Evolutionary conservation across 2,113 vertebrate species (phyloP).

Genomic region (Henicopernis longicauda): DNA sequence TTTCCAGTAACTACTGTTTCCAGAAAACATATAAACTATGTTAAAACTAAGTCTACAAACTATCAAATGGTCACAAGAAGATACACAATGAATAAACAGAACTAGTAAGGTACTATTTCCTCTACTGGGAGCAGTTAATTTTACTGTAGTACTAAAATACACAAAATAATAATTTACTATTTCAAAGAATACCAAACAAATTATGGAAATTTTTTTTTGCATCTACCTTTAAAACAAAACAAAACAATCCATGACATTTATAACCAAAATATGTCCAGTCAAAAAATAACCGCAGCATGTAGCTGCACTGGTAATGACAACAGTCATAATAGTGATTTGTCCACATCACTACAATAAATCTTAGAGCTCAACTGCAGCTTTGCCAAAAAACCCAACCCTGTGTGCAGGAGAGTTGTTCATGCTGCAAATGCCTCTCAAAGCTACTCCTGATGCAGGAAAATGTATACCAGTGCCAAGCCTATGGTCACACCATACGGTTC

Average conservation of each 20-base stretch:
- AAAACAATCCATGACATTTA: neutral
- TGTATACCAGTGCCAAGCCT: neutral
- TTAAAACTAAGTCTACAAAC: neutral
- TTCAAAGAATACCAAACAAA: neutral
- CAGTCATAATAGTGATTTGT: neutral
- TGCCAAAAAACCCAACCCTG: neutral
- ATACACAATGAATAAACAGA: neutral
- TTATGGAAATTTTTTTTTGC: neutral
- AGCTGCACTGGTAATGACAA: neutral
- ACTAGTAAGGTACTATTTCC: neutral
- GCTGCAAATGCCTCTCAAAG: neutral
- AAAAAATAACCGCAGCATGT: neutral
- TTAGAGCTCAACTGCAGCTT: neutral
- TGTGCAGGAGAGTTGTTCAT: neutral
- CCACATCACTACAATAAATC: neutral
- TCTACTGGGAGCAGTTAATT: neutral
- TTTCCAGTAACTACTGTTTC: neutral
- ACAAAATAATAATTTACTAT: neutral
- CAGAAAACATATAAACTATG: neutral
- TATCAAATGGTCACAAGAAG: neutral
- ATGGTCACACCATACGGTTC: neutral
- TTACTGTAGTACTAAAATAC: neutral
- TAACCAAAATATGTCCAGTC: neutral
- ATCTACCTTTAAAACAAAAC: neutral
- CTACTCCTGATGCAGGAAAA: neutral